phyloP scores from a whole-genome alignment of 2,888 invertebrate species.

The Rotaria socialis region DNA sequence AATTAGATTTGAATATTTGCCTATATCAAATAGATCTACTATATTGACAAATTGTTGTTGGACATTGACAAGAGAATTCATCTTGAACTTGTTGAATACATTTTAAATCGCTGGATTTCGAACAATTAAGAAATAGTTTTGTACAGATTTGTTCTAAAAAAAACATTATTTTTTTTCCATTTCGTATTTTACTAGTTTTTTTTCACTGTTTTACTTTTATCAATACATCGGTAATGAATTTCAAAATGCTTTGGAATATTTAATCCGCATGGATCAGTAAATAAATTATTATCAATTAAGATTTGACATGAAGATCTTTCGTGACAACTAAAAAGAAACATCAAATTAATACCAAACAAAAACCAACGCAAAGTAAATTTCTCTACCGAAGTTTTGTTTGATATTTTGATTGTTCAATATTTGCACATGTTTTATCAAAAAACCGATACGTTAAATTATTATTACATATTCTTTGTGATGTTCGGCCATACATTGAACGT shows the following conservation, averaged over 20 bases:
- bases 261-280: slow-evolving; percentile 32
- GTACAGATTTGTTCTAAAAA: background rate
- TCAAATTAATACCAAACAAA: background rate
- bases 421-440: slow-evolving; percentile 34
- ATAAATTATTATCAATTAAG: background rate
- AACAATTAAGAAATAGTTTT: slow-evolving; percentile 17
- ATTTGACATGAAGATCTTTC: background rate
- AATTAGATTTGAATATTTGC: background rate
- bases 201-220: background rate
- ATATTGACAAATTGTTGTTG: background rate
- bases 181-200: background rate
- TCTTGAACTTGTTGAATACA: slow-evolving; percentile 21
- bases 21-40: background rate
- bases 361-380: background rate
- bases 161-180: background rate
- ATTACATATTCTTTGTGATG: slow-evolving; percentile 35
- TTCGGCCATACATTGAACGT: slow-evolving; percentile 31
- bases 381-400: background rate
- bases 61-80: slow-evolving; percentile 8
- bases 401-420: slow-evolving; percentile 36
- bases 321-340: background rate
- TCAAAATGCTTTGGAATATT: slow-evolving; percentile 15
- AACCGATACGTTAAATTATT: background rate
- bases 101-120: background rate
- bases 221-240: slow-evolving; percentile 29